Conservation (phyloP, 2,888 invertebrate genomes). For the Erannis defoliaria region DNA sequence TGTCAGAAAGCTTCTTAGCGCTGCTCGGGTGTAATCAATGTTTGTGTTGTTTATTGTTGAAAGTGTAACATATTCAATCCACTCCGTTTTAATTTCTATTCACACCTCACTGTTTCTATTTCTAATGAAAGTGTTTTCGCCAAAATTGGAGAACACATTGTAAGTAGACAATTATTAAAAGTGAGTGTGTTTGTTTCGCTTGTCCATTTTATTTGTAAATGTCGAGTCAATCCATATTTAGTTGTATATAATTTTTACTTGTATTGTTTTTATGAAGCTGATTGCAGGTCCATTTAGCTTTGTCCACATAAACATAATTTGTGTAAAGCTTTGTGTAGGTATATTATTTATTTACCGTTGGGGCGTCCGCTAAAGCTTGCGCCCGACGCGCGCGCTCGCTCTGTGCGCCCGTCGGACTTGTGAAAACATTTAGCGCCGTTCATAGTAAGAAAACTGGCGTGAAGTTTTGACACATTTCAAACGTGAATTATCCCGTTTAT, state of each 20-base stretch:
- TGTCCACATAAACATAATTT: conserved; percentile 28
- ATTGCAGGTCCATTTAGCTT: conserved; percentile 45
- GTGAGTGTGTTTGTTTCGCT: conserved; percentile 57
- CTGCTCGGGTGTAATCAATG: not conserved
- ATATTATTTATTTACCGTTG: conserved; percentile 19
- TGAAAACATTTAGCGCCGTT: too few species aligned
- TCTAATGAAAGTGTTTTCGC: conserved; percentile 3
- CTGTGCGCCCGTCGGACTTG: too few species aligned
- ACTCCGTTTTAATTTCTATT: not conserved
- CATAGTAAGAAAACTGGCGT: too few species aligned
- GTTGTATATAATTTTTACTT: conserved; percentile 58
- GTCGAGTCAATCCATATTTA: conserved; percentile 58
- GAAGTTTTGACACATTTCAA: too few species aligned
- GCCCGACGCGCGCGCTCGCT: too few species aligned
- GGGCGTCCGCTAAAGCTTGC: not conserved
- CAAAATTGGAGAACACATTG: conserved; percentile 46
- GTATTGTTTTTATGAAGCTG: conserved; percentile 53
- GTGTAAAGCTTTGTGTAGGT: conserved; percentile 36
- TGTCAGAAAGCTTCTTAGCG: not conserved
- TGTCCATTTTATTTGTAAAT: conserved; percentile 53
- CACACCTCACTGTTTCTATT: conserved; percentile 11
- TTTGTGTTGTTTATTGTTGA: not conserved
- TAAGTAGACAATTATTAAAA: conserved; percentile 65
- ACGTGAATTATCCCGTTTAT: too few species aligned
- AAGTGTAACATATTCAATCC: too few species aligned